These are phyloP conservation scores for Chrosomus eos DNA, from an alignment of 2,797 vertebrate species.

Conservation along the genomic window DNA sequence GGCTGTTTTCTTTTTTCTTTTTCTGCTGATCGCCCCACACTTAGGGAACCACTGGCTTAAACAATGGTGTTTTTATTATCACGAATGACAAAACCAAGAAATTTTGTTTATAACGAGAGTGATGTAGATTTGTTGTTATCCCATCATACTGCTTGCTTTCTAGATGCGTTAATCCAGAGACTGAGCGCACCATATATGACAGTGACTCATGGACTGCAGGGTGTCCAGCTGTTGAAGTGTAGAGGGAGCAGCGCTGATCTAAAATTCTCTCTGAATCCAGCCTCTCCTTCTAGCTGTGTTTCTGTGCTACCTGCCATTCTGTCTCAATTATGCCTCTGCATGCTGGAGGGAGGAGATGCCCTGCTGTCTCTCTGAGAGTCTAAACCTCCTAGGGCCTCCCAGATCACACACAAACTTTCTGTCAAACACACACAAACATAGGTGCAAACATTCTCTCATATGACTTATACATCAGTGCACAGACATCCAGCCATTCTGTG, in stretches of 20 bases:
- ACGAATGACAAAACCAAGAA: background rate
- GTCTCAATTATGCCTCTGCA: slow-evolving; percentile 49
- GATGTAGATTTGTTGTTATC: background rate
- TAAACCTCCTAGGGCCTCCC: slow-evolving; percentile 7
- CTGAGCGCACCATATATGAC: background rate
- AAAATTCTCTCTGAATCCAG: slow-evolving; percentile 51
- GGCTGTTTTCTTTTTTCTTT: background rate
- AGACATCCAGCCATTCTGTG: background rate
- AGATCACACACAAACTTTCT: slow-evolving; percentile 6
- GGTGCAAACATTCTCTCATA: slow-evolving; percentile 3
- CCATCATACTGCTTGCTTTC: background rate
- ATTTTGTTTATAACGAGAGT: background rate
- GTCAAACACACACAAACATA: slow-evolving; percentile 37
- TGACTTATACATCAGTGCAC: background rate
- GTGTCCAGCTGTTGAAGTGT: slow-evolving; percentile 3
- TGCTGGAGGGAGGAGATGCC: slow-evolving; percentile 49
- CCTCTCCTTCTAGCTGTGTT: slow-evolving; percentile 13
- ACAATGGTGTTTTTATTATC: background rate
- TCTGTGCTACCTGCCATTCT: slow-evolving; percentile 50
- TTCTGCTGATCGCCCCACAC: too few species aligned
- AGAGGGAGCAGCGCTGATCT: slow-evolving; percentile 34
- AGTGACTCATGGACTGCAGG: slow-evolving; percentile 14
- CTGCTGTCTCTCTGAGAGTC: slow-evolving; percentile 41
- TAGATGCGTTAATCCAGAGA: slow-evolving; percentile 11
- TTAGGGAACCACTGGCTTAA: background rate